phyloP scores from a whole-genome alignment of 35 echinoderm and acorn worm species.

The Apostichopus californicus region DNA sequence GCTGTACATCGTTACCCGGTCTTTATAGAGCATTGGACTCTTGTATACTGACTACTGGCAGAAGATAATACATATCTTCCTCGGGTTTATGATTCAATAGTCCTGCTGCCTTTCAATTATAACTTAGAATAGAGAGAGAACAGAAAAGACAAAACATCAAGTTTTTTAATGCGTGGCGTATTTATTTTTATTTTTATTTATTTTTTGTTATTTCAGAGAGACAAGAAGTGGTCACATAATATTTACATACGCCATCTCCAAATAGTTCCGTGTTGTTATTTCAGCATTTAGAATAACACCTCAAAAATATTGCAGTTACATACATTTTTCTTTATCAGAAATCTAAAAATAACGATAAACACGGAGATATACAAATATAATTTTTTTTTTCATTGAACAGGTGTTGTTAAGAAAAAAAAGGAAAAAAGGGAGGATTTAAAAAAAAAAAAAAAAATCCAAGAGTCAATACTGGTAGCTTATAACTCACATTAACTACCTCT shows the following conservation, averaged over 20 bases:
- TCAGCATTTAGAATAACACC: constrained; percentile 47
- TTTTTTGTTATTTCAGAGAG: constrained; percentile 42
- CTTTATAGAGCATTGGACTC: too few relatives aligned
- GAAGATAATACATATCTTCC: too few relatives aligned
- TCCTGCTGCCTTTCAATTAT: too few relatives aligned
- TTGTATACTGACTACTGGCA: too few relatives aligned
- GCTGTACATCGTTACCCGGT: too few relatives aligned
- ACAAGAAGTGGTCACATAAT: constrained; percentile 33
- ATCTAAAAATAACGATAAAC: constrained; percentile 34
- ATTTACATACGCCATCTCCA: constrained; percentile 43
- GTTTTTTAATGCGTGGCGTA: constrained; percentile 33
- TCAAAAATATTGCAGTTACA: constrained; percentile 54
- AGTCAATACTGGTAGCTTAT: neutral
- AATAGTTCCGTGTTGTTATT: constrained; percentile 54
- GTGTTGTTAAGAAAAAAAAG: constrained; percentile 11
- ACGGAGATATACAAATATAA: constrained; percentile 53
- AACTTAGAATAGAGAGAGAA: too few relatives aligned
- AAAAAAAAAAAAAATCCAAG: neutral
- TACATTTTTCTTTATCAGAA: constrained; percentile 38
- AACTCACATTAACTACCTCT: neutral
- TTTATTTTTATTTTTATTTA: neutral
- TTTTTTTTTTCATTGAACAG: constrained; percentile 25
- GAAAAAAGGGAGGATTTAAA: neutral
- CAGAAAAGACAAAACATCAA: neutral
- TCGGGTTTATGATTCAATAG: too few relatives aligned